Percentiles rank a stretch among this genome's conserved stretches.
Conservation (phyloP, 2,113 vertebrate species). For the Regulus satrapa region DNA sequence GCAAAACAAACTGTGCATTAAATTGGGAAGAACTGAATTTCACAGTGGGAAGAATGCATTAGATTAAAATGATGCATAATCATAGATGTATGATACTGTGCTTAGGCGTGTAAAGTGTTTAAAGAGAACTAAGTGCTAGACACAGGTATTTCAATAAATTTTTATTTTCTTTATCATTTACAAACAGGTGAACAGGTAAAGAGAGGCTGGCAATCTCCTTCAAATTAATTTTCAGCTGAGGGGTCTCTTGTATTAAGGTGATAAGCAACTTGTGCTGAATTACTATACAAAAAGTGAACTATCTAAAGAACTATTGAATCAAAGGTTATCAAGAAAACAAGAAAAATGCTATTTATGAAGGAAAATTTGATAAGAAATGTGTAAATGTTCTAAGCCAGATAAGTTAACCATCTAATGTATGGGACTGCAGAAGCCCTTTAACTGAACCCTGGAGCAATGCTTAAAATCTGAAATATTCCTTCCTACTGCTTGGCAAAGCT, state of each 20-base stretch:
- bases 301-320: conserved; percentile 26
- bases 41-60: conserved; percentile 57
- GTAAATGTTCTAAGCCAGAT: background rate
- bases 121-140: conserved; percentile 35
- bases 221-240: conserved; percentile 74
- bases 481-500: background rate
- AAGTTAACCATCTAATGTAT: background rate
- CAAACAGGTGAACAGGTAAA: conserved; percentile 68
- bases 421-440: background rate
- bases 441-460: background rate
- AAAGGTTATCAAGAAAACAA: conserved; percentile 43
- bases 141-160: conserved; percentile 63
- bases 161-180: conserved; percentile 74
- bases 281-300: conserved; percentile 57
- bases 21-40: conserved; percentile 70
- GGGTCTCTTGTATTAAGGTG: conserved; percentile 58
- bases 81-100: conserved; percentile 2
- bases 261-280: conserved; percentile 67
- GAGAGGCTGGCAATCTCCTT: conserved; percentile 49
- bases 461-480: background rate
- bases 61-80: conserved; percentile 62
- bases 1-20: conserved; percentile 66
- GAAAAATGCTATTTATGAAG: conserved; percentile 1
- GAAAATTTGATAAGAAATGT: background rate
- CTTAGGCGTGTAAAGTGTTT: conserved; percentile 31